These are phyloP conservation scores for Ictalurus furcatus DNA, from an alignment of 2,113 vertebrate genomes.

Conservation along the genomic window DNA sequence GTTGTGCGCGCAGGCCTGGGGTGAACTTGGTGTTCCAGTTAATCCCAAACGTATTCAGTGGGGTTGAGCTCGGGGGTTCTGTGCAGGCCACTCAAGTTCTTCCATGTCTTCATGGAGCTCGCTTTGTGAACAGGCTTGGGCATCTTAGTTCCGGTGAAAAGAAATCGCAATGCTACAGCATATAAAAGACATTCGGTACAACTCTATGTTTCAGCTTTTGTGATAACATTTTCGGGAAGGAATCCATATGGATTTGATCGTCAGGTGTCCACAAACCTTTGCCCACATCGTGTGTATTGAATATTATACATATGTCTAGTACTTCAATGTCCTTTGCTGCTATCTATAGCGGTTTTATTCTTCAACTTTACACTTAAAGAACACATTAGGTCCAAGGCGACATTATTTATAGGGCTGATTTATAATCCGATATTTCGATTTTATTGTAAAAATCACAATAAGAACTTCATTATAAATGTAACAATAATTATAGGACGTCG, in stretches of 20 bases:
- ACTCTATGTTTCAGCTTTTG: neutral
- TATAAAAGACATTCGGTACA: neutral
- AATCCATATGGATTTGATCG: neutral
- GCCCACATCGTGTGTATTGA: neutral
- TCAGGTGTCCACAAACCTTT: neutral
- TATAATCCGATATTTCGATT: neutral
- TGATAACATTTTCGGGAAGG: neutral
- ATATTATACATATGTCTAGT: neutral
- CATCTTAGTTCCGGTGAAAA: neutral
- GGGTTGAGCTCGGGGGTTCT: neutral
- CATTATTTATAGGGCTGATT: neutral
- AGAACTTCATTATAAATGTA: neutral
- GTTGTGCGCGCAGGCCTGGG: neutral
- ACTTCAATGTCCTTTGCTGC: neutral
- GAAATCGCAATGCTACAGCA: neutral
- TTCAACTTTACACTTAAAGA: neutral
- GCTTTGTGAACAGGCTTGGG: neutral
- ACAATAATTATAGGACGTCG: neutral
- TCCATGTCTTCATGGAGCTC: neutral
- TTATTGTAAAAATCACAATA: neutral
- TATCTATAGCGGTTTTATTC: neutral
- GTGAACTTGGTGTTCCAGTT: neutral
- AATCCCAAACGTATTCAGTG: neutral
- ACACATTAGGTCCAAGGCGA: neutral
- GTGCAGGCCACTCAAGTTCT: neutral